phyloP scores from a whole-genome alignment of 2,888 invertebrate species.

The Conistra vaccinii region DNA sequence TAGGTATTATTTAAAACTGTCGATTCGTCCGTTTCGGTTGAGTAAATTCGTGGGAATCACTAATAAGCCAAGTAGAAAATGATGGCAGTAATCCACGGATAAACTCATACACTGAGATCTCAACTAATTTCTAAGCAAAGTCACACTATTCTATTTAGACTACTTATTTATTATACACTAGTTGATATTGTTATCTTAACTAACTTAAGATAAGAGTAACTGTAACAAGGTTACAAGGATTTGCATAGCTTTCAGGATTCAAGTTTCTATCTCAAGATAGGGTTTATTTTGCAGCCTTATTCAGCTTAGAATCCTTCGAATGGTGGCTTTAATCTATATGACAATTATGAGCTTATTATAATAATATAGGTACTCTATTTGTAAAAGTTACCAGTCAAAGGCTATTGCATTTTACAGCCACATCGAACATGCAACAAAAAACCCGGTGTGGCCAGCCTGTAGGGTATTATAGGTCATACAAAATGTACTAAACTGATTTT shows the following conservation, averaged over 20 bases:
- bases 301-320: neutral
- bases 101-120: neutral
- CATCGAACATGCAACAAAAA: neutral
- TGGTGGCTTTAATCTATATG: neutral
- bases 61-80: no score
- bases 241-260: constrained; percentile 22
- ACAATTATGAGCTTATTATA: neutral
- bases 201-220: constrained; percentile 33
- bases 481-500: neutral
- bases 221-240: constrained; percentile 42
- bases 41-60: no score
- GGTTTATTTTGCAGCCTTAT: constrained; percentile 2
- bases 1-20: no score
- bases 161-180: constrained; percentile 21
- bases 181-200: constrained; percentile 34
- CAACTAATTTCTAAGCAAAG: constrained; percentile 7
- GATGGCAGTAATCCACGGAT: no score
- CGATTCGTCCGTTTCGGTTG: no score
- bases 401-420: no score
- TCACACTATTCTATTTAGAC: neutral
- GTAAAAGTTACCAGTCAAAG: no score
- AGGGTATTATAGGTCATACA: neutral
- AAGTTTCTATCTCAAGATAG: constrained; percentile 3
- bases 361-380: no score
- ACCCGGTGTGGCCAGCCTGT: no score